Base-by-base conservation (phyloP, 2,113 vertebrate species). In the Dissostichus mawsoni region DNA sequence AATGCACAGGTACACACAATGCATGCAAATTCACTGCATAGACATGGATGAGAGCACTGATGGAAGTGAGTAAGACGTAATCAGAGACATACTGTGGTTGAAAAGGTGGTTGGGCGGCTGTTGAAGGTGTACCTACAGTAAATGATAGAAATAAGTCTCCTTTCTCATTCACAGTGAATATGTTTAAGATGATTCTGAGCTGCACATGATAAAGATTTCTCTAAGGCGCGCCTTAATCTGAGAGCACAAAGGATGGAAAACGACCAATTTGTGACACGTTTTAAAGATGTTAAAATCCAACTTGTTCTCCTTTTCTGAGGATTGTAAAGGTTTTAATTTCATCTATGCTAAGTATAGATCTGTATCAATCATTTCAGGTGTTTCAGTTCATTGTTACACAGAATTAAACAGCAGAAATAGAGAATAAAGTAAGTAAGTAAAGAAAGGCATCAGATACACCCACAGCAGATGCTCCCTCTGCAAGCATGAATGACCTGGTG, bases 61-160 rank as follows among this genome's bases (percentile, higher is more conserved):
- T 82, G 82, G 45, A 53, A 74, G 85, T 87, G 86, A 90, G 82
- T 47, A 92, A 92, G 87, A 90, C 87, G 57, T 69, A 89, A 89
- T 91, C 83, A 76, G 61, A 90, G 87, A 93, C 90, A 93, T 93
- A 92, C 88, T 93, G 92, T 92, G 90, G 87, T 78, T 90, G 90
- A 89, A 89, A 93, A 74, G 88, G 89, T 78, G 87, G 88, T 89
- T 85, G 90, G 89, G 84, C 85, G 87, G 88, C 92, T 91, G 90
- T 89, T 92, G 89, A 90, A 92, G 92, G 87, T 92, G 90, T 89
- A 93, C 88, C 89, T 92, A 91, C 59, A 76, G 85, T 86, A 85
- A 83, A 90, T 57, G 74, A 90, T 84, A 87, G 79, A 86, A 74
- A 88, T 70, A 83, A 87, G 73, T 69, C 80, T 87, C 68, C 64